Conservation (phyloP, 2,113 vertebrate genomes). For the Centropus bengalensis region DNA sequence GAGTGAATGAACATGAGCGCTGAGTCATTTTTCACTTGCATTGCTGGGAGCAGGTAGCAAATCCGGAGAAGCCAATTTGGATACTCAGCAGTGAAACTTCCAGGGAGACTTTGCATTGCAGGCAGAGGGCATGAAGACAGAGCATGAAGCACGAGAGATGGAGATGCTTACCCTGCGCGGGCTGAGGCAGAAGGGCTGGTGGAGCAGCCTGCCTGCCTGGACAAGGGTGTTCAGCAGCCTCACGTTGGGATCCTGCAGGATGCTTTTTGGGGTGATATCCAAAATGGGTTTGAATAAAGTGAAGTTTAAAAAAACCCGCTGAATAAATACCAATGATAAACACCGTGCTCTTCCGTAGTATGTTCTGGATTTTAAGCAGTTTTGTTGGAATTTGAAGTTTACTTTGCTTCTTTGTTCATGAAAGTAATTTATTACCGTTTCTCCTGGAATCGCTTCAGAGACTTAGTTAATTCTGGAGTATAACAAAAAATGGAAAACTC, state of each 20-base stretch:
- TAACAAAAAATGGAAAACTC: neutral
- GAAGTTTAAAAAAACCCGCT: neutral
- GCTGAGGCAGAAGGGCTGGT: neutral
- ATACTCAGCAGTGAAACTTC: neutral
- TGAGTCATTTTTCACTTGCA: neutral
- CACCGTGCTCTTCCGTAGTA: neutral
- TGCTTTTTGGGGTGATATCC: neutral
- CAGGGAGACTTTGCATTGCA: neutral
- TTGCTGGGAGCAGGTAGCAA: neutral
- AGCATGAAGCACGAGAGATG: neutral
- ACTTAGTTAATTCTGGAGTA: neutral
- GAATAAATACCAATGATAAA: neutral
- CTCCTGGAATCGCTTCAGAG: neutral
- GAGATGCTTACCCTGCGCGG: neutral
- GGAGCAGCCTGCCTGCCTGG: neutral
- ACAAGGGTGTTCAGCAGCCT: neutral
- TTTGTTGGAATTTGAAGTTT: neutral
- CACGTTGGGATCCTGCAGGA: neutral
- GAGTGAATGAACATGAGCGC: neutral
- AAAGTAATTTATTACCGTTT: neutral
- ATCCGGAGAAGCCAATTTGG: neutral
- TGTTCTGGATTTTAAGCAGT: neutral
- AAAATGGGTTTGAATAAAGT: neutral
- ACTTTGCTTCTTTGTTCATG: neutral
- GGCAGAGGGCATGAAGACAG: neutral